Evolutionary conservation across 2,797 vertebrate species (phyloP).

Genomic region (Loriculus beryllinus): DNA sequence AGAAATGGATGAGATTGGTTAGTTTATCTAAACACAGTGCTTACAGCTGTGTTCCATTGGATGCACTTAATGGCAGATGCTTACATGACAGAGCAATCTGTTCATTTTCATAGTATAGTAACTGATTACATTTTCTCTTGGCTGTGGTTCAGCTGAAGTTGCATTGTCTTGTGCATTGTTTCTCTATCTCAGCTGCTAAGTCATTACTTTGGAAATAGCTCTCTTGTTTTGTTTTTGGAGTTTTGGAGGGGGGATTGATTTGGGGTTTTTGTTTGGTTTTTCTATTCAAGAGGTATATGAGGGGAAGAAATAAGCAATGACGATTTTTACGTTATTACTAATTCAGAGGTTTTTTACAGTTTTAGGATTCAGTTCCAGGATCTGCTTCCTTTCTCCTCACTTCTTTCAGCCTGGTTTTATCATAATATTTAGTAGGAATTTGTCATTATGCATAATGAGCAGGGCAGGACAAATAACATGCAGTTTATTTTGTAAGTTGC

Average conservation of each 20-base stretch:
- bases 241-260: fast-evolving
- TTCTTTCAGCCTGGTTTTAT: background rate
- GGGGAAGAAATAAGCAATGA: background rate
- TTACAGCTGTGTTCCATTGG: constrained; percentile 37
- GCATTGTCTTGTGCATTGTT: background rate
- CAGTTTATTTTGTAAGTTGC: background rate
- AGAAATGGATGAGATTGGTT: background rate
- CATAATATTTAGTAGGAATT: background rate
- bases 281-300: background rate
- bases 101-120: background rate
- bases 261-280: background rate
- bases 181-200: background rate
- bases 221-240: background rate
- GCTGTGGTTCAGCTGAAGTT: background rate
- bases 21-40: background rate
- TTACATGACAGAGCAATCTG: background rate
- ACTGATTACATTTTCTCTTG: constrained; percentile 18
- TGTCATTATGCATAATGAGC: background rate
- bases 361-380: background rate
- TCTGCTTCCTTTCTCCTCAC: background rate
- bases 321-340: background rate
- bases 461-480: background rate
- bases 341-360: background rate
- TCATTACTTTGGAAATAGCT: background rate
- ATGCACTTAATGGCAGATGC: background rate